phyloP scores from a whole-genome alignment of 2,797 vertebrate species.

The Poecilia gillii region DNA sequence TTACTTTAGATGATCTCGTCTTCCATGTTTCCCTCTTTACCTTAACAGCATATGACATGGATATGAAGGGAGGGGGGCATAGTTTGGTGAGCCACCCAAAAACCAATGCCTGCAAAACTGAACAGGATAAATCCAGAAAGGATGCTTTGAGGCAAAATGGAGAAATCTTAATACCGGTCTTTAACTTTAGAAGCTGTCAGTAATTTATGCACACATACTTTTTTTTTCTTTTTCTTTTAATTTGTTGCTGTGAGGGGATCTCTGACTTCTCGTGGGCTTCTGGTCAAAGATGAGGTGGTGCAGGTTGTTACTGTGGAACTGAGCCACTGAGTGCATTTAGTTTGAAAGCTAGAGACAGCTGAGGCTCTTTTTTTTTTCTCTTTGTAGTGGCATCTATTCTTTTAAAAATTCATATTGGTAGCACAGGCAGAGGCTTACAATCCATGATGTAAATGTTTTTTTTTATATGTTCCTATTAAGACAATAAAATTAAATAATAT shows the following conservation, averaged over 20 bases:
- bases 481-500: constrained; percentile 88
- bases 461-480: constrained; percentile 88
- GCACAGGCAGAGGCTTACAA: constrained; percentile 84
- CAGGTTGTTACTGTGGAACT: constrained; percentile 69
- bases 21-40: constrained; percentile 57
- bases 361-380: constrained; percentile 54
- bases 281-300: constrained; percentile 52
- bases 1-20: constrained; percentile 56
- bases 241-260: constrained; percentile 55
- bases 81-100: constrained; percentile 42
- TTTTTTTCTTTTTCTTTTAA: constrained; percentile 30
- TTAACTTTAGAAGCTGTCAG: constrained; percentile 55
- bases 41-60: constrained; percentile 45
- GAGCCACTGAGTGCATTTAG: constrained; percentile 64
- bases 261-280: constrained; percentile 46
- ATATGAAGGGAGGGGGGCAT: constrained; percentile 29
- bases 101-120: constrained; percentile 42
- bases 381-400: constrained; percentile 73
- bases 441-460: constrained; percentile 82
- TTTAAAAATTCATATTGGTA: constrained; percentile 79
- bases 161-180: constrained; percentile 48
- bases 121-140: constrained; percentile 39
- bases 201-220: constrained; percentile 57
- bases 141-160: constrained; percentile 49
- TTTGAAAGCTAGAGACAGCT: constrained; percentile 62